phyloP scores from a whole-genome alignment of 2,888 invertebrate species.

The Ophion obscuratus region DNA sequence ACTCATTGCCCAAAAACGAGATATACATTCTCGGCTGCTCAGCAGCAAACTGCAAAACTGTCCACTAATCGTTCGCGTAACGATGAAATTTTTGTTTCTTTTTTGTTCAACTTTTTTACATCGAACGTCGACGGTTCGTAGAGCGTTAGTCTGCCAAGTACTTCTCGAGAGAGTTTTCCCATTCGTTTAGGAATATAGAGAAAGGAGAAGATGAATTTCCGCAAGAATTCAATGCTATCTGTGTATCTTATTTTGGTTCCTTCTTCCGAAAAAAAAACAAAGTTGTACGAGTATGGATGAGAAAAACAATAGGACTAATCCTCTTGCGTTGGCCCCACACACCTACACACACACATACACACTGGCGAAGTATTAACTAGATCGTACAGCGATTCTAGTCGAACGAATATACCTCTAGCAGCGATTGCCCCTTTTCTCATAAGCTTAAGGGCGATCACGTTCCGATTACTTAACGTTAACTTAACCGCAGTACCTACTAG shows the following conservation, averaged over 20 bases:
- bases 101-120: constrained; percentile 2
- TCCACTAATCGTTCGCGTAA: constrained; percentile 5
- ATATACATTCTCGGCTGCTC: constrained; percentile 7
- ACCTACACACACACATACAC: constrained; percentile 30
- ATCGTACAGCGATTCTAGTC: constrained; percentile 83
- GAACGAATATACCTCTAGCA: constrained; percentile 82
- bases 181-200: not conserved
- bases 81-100: constrained; percentile 10
- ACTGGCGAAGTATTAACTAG: constrained; percentile 77
- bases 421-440: constrained; percentile 61
- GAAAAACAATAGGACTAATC: constrained; percentile 34
- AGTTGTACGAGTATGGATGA: constrained; percentile 33
- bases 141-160: constrained; percentile 49
- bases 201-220: not conserved
- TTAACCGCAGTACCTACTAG: constrained; percentile 81
- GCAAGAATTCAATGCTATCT: constrained; percentile 12
- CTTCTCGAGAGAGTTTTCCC: constrained; percentile 39
- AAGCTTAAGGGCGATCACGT: constrained; percentile 60
- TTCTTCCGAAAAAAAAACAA: constrained; percentile 47
- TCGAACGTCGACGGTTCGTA: constrained; percentile 11
- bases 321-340: constrained; percentile 68
- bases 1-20: constrained; percentile 12
- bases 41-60: constrained; percentile 5
- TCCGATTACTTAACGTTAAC: constrained; percentile 71
- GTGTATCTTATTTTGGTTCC: constrained; percentile 30